Evolutionary conservation across 2,113 vertebrate genomes (phyloP).

Genomic region (Varanus komodoensis): DNA sequence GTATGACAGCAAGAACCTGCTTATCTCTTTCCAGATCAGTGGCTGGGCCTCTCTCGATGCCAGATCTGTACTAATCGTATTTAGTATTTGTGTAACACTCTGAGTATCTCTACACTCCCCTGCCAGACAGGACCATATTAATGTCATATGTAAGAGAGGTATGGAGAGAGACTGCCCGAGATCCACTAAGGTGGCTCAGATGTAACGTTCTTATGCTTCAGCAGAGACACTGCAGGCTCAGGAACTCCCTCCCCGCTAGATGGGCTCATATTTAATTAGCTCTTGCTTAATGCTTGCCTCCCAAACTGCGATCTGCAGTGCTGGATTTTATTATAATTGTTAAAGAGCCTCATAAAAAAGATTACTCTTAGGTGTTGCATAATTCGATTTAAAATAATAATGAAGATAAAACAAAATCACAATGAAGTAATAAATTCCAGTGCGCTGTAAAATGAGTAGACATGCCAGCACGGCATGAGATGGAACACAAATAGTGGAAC

Average conservation of each 20-base stretch:
- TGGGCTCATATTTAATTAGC: not conserved
- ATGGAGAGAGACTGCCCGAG: not conserved
- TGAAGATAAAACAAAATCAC: too few species aligned
- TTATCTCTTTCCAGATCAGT: not conserved
- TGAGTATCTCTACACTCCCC: not conserved
- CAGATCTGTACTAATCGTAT: not conserved
- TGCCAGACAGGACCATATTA: not conserved
- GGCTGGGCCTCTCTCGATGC: not conserved
- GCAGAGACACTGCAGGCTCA: not conserved
- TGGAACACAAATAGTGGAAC: too few species aligned
- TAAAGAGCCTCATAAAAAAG: too few species aligned
- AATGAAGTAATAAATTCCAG: too few species aligned
- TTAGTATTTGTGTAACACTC: not conserved
- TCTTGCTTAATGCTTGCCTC: not conserved
- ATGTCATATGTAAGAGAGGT: not conserved
- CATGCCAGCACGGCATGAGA: too few species aligned
- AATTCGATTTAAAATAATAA: too few species aligned
- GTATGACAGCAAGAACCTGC: not conserved
- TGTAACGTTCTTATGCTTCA: too few species aligned
- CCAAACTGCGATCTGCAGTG: too few species aligned
- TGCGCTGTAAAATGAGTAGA: too few species aligned
- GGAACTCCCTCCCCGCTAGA: not conserved
- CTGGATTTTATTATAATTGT: too few species aligned
- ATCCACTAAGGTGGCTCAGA: not conserved
- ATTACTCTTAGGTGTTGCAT: too few species aligned